Base-by-base conservation (phyloP, 2,888 invertebrate species). In the Sphinx pinastri region DNA sequence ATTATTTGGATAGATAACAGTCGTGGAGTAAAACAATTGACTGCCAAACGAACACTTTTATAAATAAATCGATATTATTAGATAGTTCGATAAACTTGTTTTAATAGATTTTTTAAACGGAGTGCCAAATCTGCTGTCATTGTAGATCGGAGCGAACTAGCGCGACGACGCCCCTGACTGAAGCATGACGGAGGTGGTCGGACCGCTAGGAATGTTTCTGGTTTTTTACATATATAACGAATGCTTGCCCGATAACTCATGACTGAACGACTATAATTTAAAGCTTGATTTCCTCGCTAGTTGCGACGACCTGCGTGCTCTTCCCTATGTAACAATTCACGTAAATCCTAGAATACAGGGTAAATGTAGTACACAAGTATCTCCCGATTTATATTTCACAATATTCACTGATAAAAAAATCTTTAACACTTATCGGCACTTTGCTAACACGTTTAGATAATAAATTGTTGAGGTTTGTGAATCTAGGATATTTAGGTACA, bases 341-440 rank as follows among this genome's bases (percentile, higher is more conserved):
- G 87, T 91, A 90, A 86, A 93, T 91, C 91, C 92, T 93, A 93
- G 92, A 92, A 88, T 91, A 94, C 94, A 94, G 94, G 94, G 94
- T 94, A 94, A 93, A 89, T 85, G 90, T 93, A 93, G 89, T 87
- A 91, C 91, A 91, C 91, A 83, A 87, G 79, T 88, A 85, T 86
- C 85, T 88, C 85, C 82, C 92, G 83, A 82, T 93, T 93, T 91
- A 81, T 86, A 89, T 85, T 80, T 89, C 91, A 92, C 92, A 84
- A 78, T 89, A 86, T 88, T 90, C 92, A 93, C 91, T 77, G 85
- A 90, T 88, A 86, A 88, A 89, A 88, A 83, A 84, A 88, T 87
- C 92, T 89, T 86, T 85, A 84, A 88, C 91, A 91, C 91, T 88
- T 88, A 88, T 88, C 81, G 89, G 93, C 93, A 93, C 93, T 85